Conservation (phyloP, 2,888 invertebrate genomes). For the Cinara cedri region DNA sequence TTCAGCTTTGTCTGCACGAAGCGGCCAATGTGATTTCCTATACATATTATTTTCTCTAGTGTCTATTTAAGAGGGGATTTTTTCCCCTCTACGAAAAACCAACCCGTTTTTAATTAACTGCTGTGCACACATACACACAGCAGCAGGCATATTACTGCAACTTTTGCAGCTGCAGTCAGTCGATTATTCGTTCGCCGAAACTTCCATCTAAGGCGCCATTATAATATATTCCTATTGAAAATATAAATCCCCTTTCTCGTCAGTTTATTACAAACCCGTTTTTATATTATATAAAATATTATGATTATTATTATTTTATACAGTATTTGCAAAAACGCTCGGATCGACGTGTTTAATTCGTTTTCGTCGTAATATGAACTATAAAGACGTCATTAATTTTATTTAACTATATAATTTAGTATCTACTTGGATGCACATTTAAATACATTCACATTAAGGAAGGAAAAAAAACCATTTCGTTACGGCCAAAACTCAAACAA, state of each 20-base stretch:
- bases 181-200: slow-evolving; percentile 23
- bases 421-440: too few species aligned
- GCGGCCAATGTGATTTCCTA: slow-evolving; percentile 4
- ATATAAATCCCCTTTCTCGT: neutral
- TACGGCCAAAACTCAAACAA: too few species aligned
- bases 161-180: neutral
- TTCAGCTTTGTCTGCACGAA: slow-evolving; percentile 31
- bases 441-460: too few species aligned
- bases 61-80: slow-evolving; percentile 43
- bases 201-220: slow-evolving; percentile 37
- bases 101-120: slow-evolving; percentile 54
- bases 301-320: too few species aligned
- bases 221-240: slow-evolving; percentile 39
- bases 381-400: too few species aligned
- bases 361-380: too few species aligned
- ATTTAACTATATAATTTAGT: too few species aligned
- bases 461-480: too few species aligned
- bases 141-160: neutral
- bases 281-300: neutral
- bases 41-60: neutral
- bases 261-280: neutral
- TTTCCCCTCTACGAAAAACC: slow-evolving; percentile 22
- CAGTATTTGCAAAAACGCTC: too few species aligned
- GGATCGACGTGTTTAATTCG: too few species aligned
- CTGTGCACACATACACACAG: neutral